Conservation (phyloP, 2,797 vertebrate species). For the Coracias cyanogaster region DNA sequence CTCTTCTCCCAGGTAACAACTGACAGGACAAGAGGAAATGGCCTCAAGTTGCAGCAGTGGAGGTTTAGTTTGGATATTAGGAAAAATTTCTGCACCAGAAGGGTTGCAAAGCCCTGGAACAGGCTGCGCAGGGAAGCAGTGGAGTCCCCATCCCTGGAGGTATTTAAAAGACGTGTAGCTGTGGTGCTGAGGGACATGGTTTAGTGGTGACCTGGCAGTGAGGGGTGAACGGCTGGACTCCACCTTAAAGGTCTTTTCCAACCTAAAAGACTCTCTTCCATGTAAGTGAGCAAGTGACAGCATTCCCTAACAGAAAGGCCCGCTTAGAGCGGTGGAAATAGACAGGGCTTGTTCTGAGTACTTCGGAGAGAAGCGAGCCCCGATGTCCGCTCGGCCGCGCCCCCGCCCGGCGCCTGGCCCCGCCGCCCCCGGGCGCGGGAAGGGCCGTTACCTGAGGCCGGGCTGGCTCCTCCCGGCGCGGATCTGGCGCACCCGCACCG, state of each 20-base stretch:
- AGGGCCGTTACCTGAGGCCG: conserved; percentile 87
- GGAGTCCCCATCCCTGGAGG: neutral
- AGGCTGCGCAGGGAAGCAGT: neutral
- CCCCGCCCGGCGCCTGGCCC: neutral
- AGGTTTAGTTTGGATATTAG: neutral
- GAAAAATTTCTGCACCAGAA: neutral
- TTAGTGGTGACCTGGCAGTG: neutral
- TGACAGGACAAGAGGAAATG: neutral
- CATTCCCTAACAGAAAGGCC: neutral
- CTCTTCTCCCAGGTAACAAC: neutral
- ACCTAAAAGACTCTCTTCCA: neutral
- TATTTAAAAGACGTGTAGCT: neutral
- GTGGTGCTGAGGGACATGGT: neutral
- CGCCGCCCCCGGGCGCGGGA: too few species aligned
- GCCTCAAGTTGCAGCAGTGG: neutral
- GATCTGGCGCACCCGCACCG: conserved; percentile 89
- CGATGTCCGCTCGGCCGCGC: neutral
- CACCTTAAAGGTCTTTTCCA: neutral
- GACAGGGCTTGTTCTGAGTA: accelerated
- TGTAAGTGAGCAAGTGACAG: accelerated
- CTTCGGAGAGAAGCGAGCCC: neutral
- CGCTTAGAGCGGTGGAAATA: neutral
- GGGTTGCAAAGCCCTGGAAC: neutral
- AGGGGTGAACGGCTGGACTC: neutral
- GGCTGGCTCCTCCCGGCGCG: conserved; percentile 93